Base-by-base conservation (phyloP, 92 coral and sea anemone genomes). In the Zoanthus sansibaricus region DNA sequence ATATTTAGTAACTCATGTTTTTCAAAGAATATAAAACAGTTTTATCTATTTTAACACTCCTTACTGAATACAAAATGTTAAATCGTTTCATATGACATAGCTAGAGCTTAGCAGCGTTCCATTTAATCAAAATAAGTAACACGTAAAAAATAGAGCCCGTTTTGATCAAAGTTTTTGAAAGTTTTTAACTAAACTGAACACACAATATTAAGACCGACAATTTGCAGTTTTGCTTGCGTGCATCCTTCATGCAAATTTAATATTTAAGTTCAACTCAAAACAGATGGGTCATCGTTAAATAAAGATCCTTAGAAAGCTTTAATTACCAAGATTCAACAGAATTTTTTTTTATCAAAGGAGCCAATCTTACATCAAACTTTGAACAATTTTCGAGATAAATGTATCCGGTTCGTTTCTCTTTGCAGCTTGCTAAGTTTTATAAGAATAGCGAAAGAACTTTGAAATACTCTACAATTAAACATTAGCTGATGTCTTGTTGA, bases 381-480 rank as follows among this genome's bases (percentile, higher is more conserved):
- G 25, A 80, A 49, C 9, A 80, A 8, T 66, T 45, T 58, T 30
- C 61, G 73, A 37, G 12, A 20, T 30, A 11, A 59, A n/a, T 17
- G 14, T 6, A 56, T 4, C 45, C 54, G 18, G 8, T 79, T 55
- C 8, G 16, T 46, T 46, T 58, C 59, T 78, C 77, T 86, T 31
- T 25, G 88, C 91, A 80, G 79, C 61, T 79, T 72, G 73, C 71
- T 42, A 78, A 89, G 83, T 86, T 83, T 61, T 5, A 18, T 62
- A 86, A 59, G 69, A 49, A 71, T 85, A 64, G 79, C n/a, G 79
- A 84, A 89, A 83, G 90, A 87, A 87, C 94, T 91, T 87, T 93
- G 89, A 93, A 93, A 72, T 84, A 89, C 72, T 89, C 70, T 83
- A 82, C 90, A 94, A 37, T 37, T 37, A 37, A 93, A 93, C 89